Base-by-base conservation (phyloP, 2,888 invertebrate genomes). In the Aleiodes alternator region DNA sequence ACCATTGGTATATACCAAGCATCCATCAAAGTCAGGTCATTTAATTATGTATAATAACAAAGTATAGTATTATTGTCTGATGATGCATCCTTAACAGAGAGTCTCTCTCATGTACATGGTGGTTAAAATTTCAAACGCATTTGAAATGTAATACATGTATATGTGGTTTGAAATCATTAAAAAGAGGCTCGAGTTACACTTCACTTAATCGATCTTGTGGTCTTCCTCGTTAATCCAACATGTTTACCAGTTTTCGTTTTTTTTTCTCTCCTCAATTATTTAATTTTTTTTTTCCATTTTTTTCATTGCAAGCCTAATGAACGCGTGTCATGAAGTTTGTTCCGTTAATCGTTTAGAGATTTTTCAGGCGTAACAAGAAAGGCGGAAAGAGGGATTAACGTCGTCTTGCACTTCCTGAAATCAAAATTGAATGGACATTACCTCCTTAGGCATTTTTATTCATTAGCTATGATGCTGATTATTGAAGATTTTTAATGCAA, bases 11-110 rank as follows among this genome's bases (percentile, higher is more conserved):
- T 71, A 59, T 77, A 79, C 81, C 79, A 66, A 69, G 78, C 79
- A 84, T 84, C 84, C 82, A 84, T 85, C 85, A 85, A 85, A 84
- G 85, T 84, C 84, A 79, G 80, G 79, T 81, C 77, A 85, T 85
- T 86, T 83, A 84, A 85, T 83, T 80, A 77, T 71, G 72, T 43
- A 43, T 43, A 43, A 43, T 43, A 69, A 72, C 53, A 70, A 57
- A 70, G 57, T 74, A 73, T 51, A 66, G 68, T 69, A 57, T 79
- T 76, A 79, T 79, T 79, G 59, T 59, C 23, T 34, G 59, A 59
- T 59, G 59, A 59, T 59, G 59, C 59, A 38, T 59, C 59, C 14
- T 31, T 59, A 38, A 59, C 4, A 73, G 56, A 34, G 70, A 23
- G 23, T 23, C 23, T 23, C 23, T 43, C 73, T 48, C 34, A 31